Base-by-base conservation (phyloP, 2,888 invertebrate species). In the Strigamia maritima region DNA sequence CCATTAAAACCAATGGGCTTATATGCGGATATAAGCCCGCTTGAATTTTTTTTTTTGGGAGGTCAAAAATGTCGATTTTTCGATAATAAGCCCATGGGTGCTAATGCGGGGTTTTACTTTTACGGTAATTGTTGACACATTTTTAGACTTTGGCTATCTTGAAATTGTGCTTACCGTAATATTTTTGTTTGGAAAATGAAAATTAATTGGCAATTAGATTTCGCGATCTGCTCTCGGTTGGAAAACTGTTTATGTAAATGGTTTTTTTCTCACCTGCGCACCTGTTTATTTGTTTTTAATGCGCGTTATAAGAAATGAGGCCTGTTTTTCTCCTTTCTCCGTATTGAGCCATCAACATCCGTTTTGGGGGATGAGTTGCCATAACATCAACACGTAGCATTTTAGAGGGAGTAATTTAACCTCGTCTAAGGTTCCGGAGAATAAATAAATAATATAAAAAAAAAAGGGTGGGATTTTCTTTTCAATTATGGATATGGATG, bases 231-330 rank as follows among this genome's bases (percentile, higher is more conserved):
- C 49, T 3, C 19, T 19, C 19, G 7, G 1, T n/a, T 49, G 44
- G 14, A 44, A 12, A 44, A 44, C 49, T 49, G 49, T 49, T n/a
- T 49, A 6, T 14, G 16, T 49, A 49, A 19, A 49, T 14, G 3
- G 14, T 1, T 26, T n/a, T n/a, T n/a, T 65, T 65, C 65, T 65
- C 24, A 24, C 65, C 28, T 65, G 8, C 14, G 65, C 65, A 26
- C 24, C 26, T 65, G 65, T 65, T 65, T 65, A 65, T 65, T 24
- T 65, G 65, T 16, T 26, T 49, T 65, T 65, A 65, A 65, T 65
- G 65, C 65, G 3, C 1, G 65, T 10, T 65, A 24, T 14, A 65
- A 14, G 65, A 65, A 10, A 2, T n/a, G 49, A 49, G 49, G 49
- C 8, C 28, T 65, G 65, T 65, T 65, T 19, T 49, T 49, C n/a